phyloP scores from a whole-genome alignment of 2,888 invertebrate species.

The Pogonocherus hispidulus region DNA sequence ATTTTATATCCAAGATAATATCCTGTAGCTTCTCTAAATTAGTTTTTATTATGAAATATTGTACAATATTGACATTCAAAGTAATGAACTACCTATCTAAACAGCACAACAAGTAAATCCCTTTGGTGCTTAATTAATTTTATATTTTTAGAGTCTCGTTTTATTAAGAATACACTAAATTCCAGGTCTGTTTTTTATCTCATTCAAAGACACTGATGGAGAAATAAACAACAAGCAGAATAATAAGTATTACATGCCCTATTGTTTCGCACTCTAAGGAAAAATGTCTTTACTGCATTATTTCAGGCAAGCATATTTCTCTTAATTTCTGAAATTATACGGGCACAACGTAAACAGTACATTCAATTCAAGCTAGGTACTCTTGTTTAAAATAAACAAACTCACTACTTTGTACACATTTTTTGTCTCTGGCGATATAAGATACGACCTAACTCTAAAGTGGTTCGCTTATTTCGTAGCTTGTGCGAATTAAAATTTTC shows the following conservation, averaged over 20 bases:
- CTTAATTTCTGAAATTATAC: too few species aligned
- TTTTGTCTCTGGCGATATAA: conserved; percentile 1
- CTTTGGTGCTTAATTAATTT: too few species aligned
- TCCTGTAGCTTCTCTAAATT: too few species aligned
- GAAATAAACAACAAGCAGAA: neutral
- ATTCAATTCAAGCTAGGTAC: conserved; percentile 8
- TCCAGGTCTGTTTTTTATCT: too few species aligned
- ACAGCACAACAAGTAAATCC: too few species aligned
- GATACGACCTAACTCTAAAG: conserved; percentile 31
- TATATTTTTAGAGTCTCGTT: too few species aligned
- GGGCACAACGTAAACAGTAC: conserved; percentile 8
- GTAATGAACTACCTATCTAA: too few species aligned
- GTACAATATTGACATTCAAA: too few species aligned
- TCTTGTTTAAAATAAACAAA: conserved; percentile 13
- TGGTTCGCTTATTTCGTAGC: conserved; percentile 36
- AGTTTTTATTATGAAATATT: too few species aligned
- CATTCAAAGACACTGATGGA: too few species aligned
- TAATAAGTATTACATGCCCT: neutral
- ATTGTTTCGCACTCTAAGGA: neutral
- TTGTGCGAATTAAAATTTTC: conserved; percentile 41
- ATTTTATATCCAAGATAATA: too few species aligned
- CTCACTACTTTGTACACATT: conserved; percentile 8
- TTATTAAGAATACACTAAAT: too few species aligned
- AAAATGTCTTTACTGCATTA: conserved; percentile 1
- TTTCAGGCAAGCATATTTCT: conserved; percentile 19